Conservation (phyloP, 2,888 invertebrate species). For the Eristalis pertinax region DNA sequence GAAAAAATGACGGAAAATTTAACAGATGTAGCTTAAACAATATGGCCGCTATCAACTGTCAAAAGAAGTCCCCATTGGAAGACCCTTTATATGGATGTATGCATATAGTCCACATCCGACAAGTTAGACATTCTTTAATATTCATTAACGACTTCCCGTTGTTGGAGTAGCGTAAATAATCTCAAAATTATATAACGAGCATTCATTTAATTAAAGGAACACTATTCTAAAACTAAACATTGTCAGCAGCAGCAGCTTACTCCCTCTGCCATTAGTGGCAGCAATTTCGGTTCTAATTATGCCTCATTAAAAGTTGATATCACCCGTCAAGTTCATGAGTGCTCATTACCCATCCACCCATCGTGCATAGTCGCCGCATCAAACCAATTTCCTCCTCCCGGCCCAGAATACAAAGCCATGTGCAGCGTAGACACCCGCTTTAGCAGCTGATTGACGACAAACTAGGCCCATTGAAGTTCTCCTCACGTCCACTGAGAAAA, state of each 20-base stretch:
- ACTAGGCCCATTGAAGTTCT: constrained; percentile 43
- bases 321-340: constrained; percentile 50
- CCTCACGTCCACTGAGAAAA: constrained; percentile 47
- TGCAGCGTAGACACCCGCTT: not conserved
- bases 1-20: no score
- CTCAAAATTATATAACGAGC: not conserved
- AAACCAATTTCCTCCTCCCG: constrained; percentile 16
- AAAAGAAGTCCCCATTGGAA: no score
- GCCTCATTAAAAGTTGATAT: constrained; percentile 41
- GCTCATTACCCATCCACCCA: constrained; percentile 30
- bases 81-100: no score
- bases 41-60: no score
- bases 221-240: not conserved
- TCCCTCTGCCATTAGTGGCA: not conserved
- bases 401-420: constrained; percentile 4
- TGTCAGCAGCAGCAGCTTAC: not conserved
- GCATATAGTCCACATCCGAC: no score
- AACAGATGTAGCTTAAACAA: no score
- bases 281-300: constrained; percentile 38
- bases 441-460: constrained; percentile 39
- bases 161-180: not conserved
- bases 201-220: not conserved
- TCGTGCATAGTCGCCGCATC: constrained; percentile 1
- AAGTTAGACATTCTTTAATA: not conserved
- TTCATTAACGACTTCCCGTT: not conserved